These are phyloP conservation scores for Lypha dubia DNA, from an alignment of 2,888 invertebrate species.

Conservation along the genomic window DNA sequence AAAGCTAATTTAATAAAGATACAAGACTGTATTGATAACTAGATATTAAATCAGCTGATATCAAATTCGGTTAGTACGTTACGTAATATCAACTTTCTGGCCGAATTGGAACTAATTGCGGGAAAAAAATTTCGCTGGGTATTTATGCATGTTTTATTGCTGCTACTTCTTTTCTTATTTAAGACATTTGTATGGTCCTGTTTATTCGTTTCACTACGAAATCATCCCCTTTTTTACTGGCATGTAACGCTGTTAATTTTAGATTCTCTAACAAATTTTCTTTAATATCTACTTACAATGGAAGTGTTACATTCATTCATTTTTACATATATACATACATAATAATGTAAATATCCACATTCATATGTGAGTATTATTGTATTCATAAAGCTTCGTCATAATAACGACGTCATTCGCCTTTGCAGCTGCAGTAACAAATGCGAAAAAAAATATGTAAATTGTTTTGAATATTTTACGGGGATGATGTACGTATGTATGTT, in stretches of 20 bases:
- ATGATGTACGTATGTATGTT: background rate
- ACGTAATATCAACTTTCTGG: too few relatives aligned
- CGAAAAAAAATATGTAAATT: conserved; percentile 39
- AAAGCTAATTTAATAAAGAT: too few relatives aligned
- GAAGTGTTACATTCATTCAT: too few relatives aligned
- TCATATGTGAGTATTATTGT: background rate
- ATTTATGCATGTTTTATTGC: background rate
- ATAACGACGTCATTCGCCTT: conserved; percentile 66
- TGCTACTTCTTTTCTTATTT: background rate
- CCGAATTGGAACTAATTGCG: too few relatives aligned
- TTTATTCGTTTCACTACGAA: background rate
- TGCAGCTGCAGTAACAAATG: conserved; percentile 13
- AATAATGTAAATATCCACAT: too few relatives aligned
- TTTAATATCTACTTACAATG: background rate
- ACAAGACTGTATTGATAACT: too few relatives aligned
- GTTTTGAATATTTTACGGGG: conserved; percentile 31
- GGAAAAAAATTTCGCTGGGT: too few relatives aligned
- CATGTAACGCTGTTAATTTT: background rate
- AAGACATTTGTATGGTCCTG: background rate
- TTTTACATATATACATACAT: too few relatives aligned
- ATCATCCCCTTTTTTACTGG: conserved; percentile 26
- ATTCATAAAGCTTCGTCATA: conserved; percentile 55
- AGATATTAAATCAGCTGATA: too few relatives aligned
- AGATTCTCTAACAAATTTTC: background rate
- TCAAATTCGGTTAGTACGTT: too few relatives aligned